Base-by-base conservation (phyloP, 1,140 invertebrate genomes). In the Harlomillsia oculata region DNA sequence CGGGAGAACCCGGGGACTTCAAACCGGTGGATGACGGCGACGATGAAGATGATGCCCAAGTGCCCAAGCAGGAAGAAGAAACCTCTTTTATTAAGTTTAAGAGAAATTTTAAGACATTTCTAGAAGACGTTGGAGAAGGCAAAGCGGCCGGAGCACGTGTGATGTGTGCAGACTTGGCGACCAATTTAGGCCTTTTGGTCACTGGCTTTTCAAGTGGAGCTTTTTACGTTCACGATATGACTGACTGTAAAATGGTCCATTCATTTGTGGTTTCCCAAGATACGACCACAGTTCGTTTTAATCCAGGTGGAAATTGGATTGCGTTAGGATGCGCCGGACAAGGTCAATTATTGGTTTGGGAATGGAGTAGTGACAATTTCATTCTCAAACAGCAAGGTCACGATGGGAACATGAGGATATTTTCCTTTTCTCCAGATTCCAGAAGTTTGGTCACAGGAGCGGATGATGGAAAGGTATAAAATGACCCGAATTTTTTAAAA, bases 281-380 rank as follows among this genome's bases (percentile, higher is more conserved):
- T 34, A 9, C 29, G 16, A 30, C 2, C 2, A n/a, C n/a, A n/a
- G n/a, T n/a, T n/a, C n/a, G n/a, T n/a, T n/a, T n/a, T n/a, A n/a
- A n/a, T n/a, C n/a, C n/a, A n/a, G n/a, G n/a, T n/a, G 94, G 94
- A 0, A 93, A 98, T 69, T 98, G 94, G 94, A 84, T 99, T 46
- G 93, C 89, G 0, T 69, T 96, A 23, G 92, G 86, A 1, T 92
- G 88, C 68, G 76, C 81, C 1, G 80, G 81, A 34, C 75, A 87
- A 2, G 93, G 92, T 0, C 92, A 97, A 69, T 71, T 99, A 18
- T 71, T 97, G 13, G 93, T 98, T 6, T 98, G 94, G 93, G 95
- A 98, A 74, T 98, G 94, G 94, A 92, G 96, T 72, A 96, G 91
- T 79, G 91, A 98, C 75, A 90, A 89, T n/a, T 97, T 95, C 67